Percentiles rank a stretch among this genome's conserved stretches.
Conservation (phyloP, 2,888 invertebrate species). For the Deladenus siricidicola region DNA sequence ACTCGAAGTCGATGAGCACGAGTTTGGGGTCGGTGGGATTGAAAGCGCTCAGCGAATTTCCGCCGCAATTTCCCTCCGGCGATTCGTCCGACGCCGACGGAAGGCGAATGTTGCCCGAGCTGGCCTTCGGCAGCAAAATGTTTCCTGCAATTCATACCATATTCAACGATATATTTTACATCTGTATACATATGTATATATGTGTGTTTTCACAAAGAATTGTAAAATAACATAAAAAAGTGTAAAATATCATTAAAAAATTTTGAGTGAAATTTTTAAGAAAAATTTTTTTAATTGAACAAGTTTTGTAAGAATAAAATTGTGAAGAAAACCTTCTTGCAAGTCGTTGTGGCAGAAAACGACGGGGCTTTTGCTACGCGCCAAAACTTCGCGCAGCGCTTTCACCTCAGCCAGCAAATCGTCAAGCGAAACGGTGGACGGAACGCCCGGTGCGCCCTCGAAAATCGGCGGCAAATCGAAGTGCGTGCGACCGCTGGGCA, state of each 20-base stretch:
- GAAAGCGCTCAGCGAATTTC: constrained; percentile 46
- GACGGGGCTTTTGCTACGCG: constrained; percentile 64
- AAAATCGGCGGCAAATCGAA: constrained; percentile 41
- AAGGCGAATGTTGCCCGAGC: constrained; percentile 49
- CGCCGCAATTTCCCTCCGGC: constrained; percentile 6
- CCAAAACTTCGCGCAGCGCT: constrained; percentile 25
- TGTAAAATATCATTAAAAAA: too few relatives aligned
- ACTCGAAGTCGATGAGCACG: constrained; percentile 35
- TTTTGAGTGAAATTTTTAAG: neutral
- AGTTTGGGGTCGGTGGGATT: constrained; percentile 55
- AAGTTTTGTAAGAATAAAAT: constrained; percentile 2
- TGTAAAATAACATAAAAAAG: too few relatives aligned
- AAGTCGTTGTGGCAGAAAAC: constrained; percentile 58
- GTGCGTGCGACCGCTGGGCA: constrained; percentile 28
- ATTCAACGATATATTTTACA: neutral
- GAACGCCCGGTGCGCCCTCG: constrained; percentile 28
- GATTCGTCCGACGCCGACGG: constrained; percentile 41
- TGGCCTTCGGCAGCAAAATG: constrained; percentile 54
- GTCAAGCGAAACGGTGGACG: constrained; percentile 33
- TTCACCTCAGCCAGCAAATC: constrained; percentile 30
- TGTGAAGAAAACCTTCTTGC: constrained; percentile 54
- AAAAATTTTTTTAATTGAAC: constrained; percentile 2
- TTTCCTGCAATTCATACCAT: constrained; percentile 50
- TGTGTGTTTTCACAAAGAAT: too few relatives aligned
- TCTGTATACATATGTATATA: neutral